Evolutionary conservation across 2,888 invertebrate genomes (phyloP), one percentile per base, ranked within the genome.

Genomic region (Coenonympha glycerion): DNA sequence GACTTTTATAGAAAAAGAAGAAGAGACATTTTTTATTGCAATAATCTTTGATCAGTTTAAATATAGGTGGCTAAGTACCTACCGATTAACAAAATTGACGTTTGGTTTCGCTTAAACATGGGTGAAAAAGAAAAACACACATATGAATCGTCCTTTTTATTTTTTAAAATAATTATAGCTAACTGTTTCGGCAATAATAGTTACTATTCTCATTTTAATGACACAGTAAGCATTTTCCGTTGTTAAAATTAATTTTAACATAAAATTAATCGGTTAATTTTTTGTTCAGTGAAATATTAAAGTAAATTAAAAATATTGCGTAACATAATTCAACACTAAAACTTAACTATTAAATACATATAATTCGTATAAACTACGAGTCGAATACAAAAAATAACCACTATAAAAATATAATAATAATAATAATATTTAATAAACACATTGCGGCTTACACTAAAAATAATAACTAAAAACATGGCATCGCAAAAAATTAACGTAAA

Each of bases 91-190:
- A n/a, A n/a, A n/a, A n/a, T n/a, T n/a, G n/a, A n/a, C n/a, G n/a
- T n/a, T n/a, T n/a, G n/a, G n/a, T n/a, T n/a, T n/a, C n/a, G n/a
- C n/a, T n/a, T n/a, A n/a, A n/a, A n/a, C n/a, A n/a, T n/a, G n/a
- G n/a, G n/a, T n/a, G 16, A n/a, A 55, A 51, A 55, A 59, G 53
- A 59, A 71, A 83, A 80, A 80, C 78, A 55, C 71, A 22, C 52
- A 18, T 77, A 76, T 84, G 84, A 86, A 86, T 87, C 83, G 81
- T 85, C 76, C 65, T 80, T 87, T 88, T 88, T 87, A 84, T 87
- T 88, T 88, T 87, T 88, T 87, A 80, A 87, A 88, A 88, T 87
- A 88, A 88, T 88, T 88, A 88, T 87, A 88, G 86, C 87, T 88
- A 88, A 87, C 87, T 86, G 79, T 83, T 82, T 79, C 87, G 86